phyloP scores from a whole-genome alignment of 2,797 vertebrate species.

The Chrosomus eos region DNA sequence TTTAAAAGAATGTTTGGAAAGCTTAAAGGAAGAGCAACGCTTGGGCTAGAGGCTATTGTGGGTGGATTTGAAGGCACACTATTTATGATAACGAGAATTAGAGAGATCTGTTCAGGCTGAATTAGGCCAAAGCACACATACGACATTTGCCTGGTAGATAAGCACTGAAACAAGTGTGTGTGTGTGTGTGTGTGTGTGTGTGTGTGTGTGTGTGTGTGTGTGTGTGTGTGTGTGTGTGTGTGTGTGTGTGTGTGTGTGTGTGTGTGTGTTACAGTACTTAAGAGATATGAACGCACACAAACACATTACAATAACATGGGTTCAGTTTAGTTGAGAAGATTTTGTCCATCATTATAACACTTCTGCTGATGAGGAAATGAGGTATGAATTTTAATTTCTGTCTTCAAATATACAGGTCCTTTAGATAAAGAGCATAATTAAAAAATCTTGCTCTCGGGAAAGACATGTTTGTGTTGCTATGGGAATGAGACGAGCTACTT shows the following conservation, averaged over 20 bases:
- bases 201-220: not conserved
- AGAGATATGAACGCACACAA: constrained; percentile 11
- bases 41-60: constrained; percentile 17
- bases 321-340: constrained; percentile 64
- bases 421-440: constrained; percentile 74
- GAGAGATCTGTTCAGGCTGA: constrained; percentile 5
- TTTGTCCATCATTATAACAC: constrained; percentile 65
- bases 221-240: constrained; percentile 31
- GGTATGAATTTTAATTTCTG: constrained; percentile 77
- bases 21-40: constrained; percentile 16
- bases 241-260: not conserved
- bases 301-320: constrained; percentile 63
- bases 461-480: constrained; percentile 78
- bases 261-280: too few species aligned
- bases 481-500: constrained; percentile 76
- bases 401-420: constrained; percentile 76
- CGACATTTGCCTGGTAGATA: not conserved
- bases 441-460: constrained; percentile 74
- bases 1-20: constrained; percentile 31
- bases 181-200: constrained; percentile 15
- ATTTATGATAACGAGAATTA: constrained; percentile 27
- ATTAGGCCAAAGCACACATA: constrained; percentile 13
- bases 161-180: not conserved
- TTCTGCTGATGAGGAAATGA: constrained; percentile 73
- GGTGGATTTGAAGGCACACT: constrained; percentile 21